These are phyloP conservation scores for Mionectes macconnelli DNA, from an alignment of 2,113 vertebrate genomes.

Conservation along the genomic window DNA sequence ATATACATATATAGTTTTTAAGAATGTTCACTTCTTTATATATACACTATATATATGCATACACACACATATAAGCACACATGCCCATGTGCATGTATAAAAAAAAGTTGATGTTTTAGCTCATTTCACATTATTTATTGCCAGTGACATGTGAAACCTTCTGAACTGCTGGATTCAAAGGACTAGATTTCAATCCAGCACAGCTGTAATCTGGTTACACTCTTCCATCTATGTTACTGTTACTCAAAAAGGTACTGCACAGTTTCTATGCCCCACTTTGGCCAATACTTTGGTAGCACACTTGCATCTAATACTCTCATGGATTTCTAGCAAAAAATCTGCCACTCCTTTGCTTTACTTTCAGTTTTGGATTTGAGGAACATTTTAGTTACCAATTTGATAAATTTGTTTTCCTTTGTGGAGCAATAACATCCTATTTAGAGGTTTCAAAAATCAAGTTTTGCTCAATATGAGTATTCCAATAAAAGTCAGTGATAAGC, in stretches of 20 bases:
- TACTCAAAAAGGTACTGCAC: neutral
- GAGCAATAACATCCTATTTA: neutral
- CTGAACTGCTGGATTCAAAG: neutral
- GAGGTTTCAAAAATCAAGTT: neutral
- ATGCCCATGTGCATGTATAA: neutral
- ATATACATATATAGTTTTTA: constrained; percentile 63
- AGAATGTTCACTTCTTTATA: constrained; percentile 24
- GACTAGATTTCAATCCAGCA: neutral
- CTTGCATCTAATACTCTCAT: neutral
- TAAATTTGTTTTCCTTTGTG: neutral
- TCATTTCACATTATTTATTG: neutral
- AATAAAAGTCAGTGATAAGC: neutral
- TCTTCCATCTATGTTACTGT: neutral
- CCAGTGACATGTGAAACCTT: neutral
- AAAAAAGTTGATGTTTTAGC: neutral
- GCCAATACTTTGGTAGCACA: neutral
- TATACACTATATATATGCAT: constrained; percentile 23
- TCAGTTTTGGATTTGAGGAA: neutral
- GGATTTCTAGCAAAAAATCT: neutral
- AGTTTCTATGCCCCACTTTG: neutral
- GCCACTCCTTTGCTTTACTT: neutral
- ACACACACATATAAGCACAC: constrained; percentile 7
- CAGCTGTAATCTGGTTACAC: neutral
- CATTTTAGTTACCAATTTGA: neutral
- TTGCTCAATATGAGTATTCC: neutral